Base-by-base conservation (phyloP, 2,797 vertebrate genomes). In the Sebastes minor region DNA sequence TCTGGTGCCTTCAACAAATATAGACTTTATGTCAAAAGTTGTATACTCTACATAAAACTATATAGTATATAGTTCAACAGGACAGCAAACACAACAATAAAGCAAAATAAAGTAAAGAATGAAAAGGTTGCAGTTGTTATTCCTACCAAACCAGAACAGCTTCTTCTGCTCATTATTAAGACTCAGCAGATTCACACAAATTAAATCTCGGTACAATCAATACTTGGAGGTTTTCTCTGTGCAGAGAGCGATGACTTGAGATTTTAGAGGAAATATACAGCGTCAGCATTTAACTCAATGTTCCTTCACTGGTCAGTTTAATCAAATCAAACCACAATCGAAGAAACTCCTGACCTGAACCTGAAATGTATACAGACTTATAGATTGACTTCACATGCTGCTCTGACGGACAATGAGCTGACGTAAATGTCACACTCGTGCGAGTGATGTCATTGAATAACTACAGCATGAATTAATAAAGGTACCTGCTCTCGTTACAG, bases 401-500 rank as follows among this genome's bases (percentile, higher is more conserved):
- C 55, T 28, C 27, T 1, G n/a, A 46, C 73, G 55, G 20, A 49
- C 27, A n/a, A 3, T 27, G 38, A 62, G 32, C 33, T 62, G 22
- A 72, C 0, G 3, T 38, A 12, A 63, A 5, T 76, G n/a, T 32
- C 70, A 66, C 68, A 74, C 63, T 18, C 18, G 33, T 33, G 12
- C 25, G 32, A 18, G 20, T 23, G 6, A 71, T 42, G 74, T 32
- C 23, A 59, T 33, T 9, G 7, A 62, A 28, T 59, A 55, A 84
- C 55, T 35, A 28, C 32, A 71, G 32, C 28, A 53, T 78, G 2
- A 20, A 86, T 87, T 8, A 85, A 77, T 81, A 42, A 16, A 12
- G 42, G 46, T 16, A 22, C 20, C 22, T 49, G 62, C 76, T 87
- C 77, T 13, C 3, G 68, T 86, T 88, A 65, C 84, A 73, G 9